Conservation (phyloP, 1,140 invertebrate species). For the Pinna nobilis region DNA sequence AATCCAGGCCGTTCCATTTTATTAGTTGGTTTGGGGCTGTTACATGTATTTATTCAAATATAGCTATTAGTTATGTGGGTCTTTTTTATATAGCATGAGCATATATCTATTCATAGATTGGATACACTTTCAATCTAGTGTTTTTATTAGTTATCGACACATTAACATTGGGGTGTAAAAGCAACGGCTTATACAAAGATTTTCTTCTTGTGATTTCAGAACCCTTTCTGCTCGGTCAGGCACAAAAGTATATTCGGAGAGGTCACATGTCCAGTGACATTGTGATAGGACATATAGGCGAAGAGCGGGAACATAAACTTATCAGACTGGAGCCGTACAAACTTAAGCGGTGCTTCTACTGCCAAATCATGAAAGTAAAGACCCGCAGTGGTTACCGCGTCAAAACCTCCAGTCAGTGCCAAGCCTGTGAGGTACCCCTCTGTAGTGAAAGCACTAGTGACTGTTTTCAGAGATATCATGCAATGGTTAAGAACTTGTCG, state of each 20-base stretch:
- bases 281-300: background rate
- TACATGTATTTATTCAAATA: background rate
- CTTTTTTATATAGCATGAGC: background rate
- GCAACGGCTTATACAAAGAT: no score
- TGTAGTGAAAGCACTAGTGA: no score
- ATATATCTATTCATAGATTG: background rate
- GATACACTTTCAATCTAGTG: background rate
- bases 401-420: constrained; percentile 14
- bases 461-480: no score
- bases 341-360: constrained; percentile 24
- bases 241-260: background rate
- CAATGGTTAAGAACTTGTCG: no score
- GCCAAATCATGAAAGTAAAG: constrained; percentile 21
- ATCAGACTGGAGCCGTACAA: constrained; percentile 10
- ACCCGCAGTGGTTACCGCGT: constrained; percentile 19
- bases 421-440: constrained; percentile 11
- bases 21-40: background rate
- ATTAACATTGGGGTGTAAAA: no score
- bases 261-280: background rate
- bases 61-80: background rate
- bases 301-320: constrained; percentile 22
- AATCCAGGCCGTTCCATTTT: no score
- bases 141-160: background rate
- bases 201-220: constrained; percentile 13
- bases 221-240: no score